Conservation (phyloP, 2,888 invertebrate species). For the Micoletzkya japonica region DNA sequence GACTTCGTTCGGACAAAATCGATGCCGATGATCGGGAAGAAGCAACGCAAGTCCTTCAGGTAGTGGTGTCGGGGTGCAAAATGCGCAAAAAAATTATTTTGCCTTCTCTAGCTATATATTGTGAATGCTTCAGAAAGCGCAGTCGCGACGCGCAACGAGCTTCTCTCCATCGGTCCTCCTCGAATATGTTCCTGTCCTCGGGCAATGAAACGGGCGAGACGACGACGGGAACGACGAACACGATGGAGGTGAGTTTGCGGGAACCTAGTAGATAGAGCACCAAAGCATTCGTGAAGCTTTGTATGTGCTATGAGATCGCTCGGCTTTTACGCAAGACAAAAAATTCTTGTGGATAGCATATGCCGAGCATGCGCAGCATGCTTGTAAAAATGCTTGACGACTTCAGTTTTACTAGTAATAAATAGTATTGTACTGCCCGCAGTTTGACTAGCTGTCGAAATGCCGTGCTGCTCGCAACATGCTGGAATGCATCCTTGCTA, state of each 20-base stretch:
- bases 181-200: conserved; percentile 17
- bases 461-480: too few relatives aligned
- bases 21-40: conserved; percentile 27
- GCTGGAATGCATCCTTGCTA: too few relatives aligned
- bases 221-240: conserved; percentile 22
- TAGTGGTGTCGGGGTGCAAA: neutral
- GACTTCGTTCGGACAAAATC: conserved; percentile 21
- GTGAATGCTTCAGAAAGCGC: neutral
- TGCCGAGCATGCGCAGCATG: too few relatives aligned
- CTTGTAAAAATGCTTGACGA: too few relatives aligned
- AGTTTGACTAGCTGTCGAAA: too few relatives aligned
- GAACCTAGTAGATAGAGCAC: neutral
- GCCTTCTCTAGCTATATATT: neutral
- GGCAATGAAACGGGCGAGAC: conserved; percentile 2
- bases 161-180: conserved; percentile 12
- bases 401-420: too few relatives aligned
- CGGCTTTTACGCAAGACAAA: too few relatives aligned
- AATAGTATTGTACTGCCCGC: too few relatives aligned
- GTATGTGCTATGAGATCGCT: too few relatives aligned
- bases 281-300: too few relatives aligned
- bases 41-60: conserved; percentile 1
- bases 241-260: neutral
- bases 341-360: too few relatives aligned
- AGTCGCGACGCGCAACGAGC: neutral
- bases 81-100: neutral